Percentiles rank a stretch among this genome's conserved stretches.
Conservation (phyloP, 1,140 invertebrate species). For the Drosophila mayri region DNA sequence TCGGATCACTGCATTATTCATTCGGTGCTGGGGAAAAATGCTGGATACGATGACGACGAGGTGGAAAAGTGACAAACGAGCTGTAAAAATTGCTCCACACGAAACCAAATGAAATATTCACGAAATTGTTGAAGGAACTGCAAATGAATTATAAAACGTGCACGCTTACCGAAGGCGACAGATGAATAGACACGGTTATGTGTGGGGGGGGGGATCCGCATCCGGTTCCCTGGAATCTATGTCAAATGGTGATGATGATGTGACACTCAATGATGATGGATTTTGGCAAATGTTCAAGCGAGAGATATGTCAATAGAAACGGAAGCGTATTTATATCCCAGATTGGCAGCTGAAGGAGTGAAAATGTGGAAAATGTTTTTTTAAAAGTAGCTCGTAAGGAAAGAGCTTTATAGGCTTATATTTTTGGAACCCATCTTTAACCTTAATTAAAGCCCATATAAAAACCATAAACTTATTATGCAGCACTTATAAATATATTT, state of each 20-base stretch:
- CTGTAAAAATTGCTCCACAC: conserved; percentile 43
- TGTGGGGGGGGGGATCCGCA: neutral
- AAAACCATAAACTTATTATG: neutral
- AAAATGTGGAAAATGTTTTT: neutral
- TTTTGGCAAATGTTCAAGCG: conserved; percentile 16
- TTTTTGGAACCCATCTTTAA: neutral
- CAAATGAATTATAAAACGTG: conserved; percentile 59
- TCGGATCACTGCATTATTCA: conserved; percentile 56
- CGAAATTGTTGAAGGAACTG: conserved; percentile 58
- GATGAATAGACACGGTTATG: conserved; percentile 29
- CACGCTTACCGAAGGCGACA: conserved; percentile 33
- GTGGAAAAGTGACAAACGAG: conserved; percentile 64
- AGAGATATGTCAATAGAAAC: conserved; percentile 3
- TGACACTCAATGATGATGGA: conserved; percentile 46
- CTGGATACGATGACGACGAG: conserved; percentile 13
- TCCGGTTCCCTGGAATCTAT: conserved; percentile 10
- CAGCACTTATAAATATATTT: conserved; percentile 8
- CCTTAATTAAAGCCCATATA: neutral
- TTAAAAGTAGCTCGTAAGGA: neutral
- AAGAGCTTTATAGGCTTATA: neutral
- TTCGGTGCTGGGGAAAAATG: conserved; percentile 14
- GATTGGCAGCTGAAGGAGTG: neutral
- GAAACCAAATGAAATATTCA: conserved; percentile 70
- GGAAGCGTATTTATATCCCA: neutral
- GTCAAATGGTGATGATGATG: conserved; percentile 45